Evolutionary conservation across 2,113 vertebrate species (phyloP).

Genomic region (Sylvicapra grimmia): DNA sequence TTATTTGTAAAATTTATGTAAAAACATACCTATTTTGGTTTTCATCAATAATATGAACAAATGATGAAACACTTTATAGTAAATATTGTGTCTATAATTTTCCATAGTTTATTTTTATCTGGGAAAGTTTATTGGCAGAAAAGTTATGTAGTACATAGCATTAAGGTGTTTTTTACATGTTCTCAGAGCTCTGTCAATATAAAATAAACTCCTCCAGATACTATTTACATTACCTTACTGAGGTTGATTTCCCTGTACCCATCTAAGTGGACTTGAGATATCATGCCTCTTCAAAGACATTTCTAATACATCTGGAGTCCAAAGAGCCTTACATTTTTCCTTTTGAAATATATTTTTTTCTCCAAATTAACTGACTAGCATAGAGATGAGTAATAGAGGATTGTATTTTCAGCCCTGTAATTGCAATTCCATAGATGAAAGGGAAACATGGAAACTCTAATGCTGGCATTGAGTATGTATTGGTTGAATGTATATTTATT

Average conservation of each 20-base stretch:
- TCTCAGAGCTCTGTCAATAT: neutral
- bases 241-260: neutral
- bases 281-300: neutral
- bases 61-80: neutral
- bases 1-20: neutral
- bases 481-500: neutral
- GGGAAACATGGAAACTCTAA: neutral
- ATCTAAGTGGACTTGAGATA: neutral
- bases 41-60: neutral
- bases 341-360: neutral
- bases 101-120: neutral
- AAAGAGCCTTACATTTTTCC: neutral
- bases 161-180: neutral
- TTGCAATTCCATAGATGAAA: neutral
- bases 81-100: neutral
- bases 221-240: neutral
- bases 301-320: neutral
- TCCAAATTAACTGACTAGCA: neutral
- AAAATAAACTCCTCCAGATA: neutral
- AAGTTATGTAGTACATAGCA: neutral
- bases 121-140: neutral
- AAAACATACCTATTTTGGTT: neutral
- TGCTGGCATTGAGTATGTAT: neutral
- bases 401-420: neutral
- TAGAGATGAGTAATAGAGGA: neutral